Evolutionary conservation across 2,113 vertebrate genomes (phyloP), one percentile per base, ranked within the genome.

Genomic region (Connochaetes taurinus): DNA sequence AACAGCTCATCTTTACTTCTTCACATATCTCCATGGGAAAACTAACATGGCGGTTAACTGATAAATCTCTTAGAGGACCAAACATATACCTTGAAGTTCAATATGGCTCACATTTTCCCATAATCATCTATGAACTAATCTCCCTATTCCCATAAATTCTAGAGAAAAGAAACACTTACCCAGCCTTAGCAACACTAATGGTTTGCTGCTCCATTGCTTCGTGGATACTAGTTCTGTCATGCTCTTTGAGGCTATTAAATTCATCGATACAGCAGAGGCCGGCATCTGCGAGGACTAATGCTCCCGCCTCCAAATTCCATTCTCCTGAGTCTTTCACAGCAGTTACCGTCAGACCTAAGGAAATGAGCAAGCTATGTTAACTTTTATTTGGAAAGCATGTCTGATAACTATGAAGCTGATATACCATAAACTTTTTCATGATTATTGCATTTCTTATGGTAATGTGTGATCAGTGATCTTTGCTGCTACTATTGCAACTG

Each of bases 141-240:
- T 92, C 64, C 76, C 6, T 8, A n/a, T 82, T 96, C 80, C 45
- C 55, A 67, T 0, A 94, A 33, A 91, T 52, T 94, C 91, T 53
- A 89, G 53, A 83, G 31, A 52, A 92, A 90, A 93, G 17, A 58
- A 84, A 71, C 17, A 60, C 98, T 98, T 98, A 99, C 99, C 99
- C 99, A 83, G 99, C 99, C 98, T 99, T 99, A 91, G 99, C 99
- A 88, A 99, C 99, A 78, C 99, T 99, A 87, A 99, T 99, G 76
- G 99, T 99, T 97, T 99, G 99, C 45, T 99, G 99, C 98, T 99
- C 99, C 99, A 99, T 99, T 67, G 99, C 99, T 97, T 99, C 99
- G 0, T 99, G 99, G 98, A 99, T 99, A 98, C 99, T 99, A 97
- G 99, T 99, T 95, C 99, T 99, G 97, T 99, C 99, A 13, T 99